Evolutionary conservation across 2,797 vertebrate species (phyloP).

Genomic region (Lepidocolaptes lacrymiger): DNA sequence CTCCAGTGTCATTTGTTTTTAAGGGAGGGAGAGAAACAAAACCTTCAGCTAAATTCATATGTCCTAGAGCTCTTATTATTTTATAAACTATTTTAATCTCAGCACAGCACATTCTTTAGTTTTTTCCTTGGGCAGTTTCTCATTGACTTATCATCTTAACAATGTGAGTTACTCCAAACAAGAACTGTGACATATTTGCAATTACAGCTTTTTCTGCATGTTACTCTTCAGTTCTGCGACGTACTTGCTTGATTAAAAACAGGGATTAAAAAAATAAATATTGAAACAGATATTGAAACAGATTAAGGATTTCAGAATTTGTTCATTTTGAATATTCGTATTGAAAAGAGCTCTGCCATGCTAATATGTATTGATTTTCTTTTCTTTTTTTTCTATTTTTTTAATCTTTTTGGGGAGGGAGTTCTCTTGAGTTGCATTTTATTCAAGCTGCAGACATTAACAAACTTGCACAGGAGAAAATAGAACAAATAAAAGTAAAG

Average conservation of each 20-base stretch:
- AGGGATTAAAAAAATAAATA: background rate
- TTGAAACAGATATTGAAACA: background rate
- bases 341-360: background rate
- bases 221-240: background rate
- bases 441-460: background rate
- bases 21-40: background rate
- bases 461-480: background rate
- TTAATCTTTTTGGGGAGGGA: background rate
- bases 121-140: background rate
- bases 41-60: background rate
- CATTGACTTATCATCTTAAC: background rate
- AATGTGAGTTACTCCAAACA: background rate
- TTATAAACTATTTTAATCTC: background rate
- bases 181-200: background rate
- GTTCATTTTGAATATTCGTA: background rate
- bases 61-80: background rate
- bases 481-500: background rate
- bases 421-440: background rate
- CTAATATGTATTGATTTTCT: accelerated
- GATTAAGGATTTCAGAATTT: background rate
- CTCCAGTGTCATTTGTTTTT: background rate
- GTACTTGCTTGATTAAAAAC: background rate
- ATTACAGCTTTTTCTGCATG: background rate
- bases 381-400: background rate
- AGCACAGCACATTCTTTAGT: background rate